Evolutionary conservation across 1,140 invertebrate species (phyloP), one percentile per base, ranked within the genome.

Genomic region (Lutraria rhynchaena): DNA sequence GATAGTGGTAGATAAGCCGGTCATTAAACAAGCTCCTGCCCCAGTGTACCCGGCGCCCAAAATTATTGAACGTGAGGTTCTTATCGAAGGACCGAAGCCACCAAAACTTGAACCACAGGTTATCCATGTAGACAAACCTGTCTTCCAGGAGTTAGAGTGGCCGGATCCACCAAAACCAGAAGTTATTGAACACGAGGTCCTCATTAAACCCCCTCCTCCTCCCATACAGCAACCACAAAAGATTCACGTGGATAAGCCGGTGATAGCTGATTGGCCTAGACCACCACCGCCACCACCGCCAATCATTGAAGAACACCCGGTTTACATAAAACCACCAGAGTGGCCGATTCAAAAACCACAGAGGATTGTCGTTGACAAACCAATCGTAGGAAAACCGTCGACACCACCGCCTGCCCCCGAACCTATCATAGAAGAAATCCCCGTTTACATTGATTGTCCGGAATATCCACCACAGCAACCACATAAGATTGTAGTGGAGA

Each of bases 111-210:
- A 77, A 13, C 44, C 60, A 22, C 75, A 77, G 27, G n/a, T 44
- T 1, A 77, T 77, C 24, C 55, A 67, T 27, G 75, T 77, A n/a
- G 75, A 77, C 44, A 77, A 57, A 55, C 75, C 75, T 22, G 61
- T 77, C 7, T 77, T 77, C 22, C 37, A 55, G 33, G 75, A 77
- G 33, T 41, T 77, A 44, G 1, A 67, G 15, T 77, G 75, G 75
- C 60, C 60, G 27, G 75, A 77, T 5, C 75, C 75, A 17, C 75
- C 75, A 0, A 37, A 53, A n/a, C 75, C 75, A 19, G 17, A 55
- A n/a, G 60, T 77, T 3, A 57, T 77, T 44, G 75, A 77, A 46
- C 22, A 27, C 17, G 37, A 41, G 55, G 60, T 65, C 27, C 15
- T 49, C 35, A 46, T 77, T 22, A 27, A 65, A 17, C 75, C 61